Conservation (phyloP, 2,113 vertebrate genomes). For the Gambusia affinis region DNA sequence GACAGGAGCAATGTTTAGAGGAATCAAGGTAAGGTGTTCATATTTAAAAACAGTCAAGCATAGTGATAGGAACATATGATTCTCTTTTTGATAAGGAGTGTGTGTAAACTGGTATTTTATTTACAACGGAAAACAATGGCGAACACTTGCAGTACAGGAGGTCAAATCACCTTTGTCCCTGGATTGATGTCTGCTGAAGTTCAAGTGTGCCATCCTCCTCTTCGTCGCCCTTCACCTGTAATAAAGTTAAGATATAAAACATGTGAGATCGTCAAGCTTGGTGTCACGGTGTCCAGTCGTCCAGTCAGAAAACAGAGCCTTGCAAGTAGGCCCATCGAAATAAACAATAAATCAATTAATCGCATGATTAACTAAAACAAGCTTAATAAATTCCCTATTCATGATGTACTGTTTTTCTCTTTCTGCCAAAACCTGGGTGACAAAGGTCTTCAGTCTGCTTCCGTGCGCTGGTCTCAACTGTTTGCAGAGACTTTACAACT, state of each 20-base stretch:
- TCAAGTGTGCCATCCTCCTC: constrained; percentile 90
- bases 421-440: too few species aligned
- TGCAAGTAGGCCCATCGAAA: background rate
- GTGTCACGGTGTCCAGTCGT: background rate
- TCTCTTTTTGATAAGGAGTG: background rate
- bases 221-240: constrained; percentile 91
- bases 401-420: too few species aligned
- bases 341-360: too few species aligned
- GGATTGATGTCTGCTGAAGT: constrained; percentile 86
- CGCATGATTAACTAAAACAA: too few species aligned
- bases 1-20: too few species aligned
- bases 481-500: too few species aligned
- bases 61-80: too few species aligned
- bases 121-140: background rate
- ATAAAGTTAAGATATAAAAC: background rate
- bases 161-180: constrained; percentile 86
- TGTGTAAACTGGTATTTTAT: background rate
- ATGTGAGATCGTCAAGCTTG: background rate
- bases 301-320: background rate
- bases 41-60: too few species aligned
- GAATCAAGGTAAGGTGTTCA: too few species aligned
- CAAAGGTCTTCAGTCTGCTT: too few species aligned
- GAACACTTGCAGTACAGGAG: background rate
- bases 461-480: too few species aligned
- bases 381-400: too few species aligned